Conservation (phyloP, 2,797 vertebrate genomes). For the Monodelphis domestica region DNA sequence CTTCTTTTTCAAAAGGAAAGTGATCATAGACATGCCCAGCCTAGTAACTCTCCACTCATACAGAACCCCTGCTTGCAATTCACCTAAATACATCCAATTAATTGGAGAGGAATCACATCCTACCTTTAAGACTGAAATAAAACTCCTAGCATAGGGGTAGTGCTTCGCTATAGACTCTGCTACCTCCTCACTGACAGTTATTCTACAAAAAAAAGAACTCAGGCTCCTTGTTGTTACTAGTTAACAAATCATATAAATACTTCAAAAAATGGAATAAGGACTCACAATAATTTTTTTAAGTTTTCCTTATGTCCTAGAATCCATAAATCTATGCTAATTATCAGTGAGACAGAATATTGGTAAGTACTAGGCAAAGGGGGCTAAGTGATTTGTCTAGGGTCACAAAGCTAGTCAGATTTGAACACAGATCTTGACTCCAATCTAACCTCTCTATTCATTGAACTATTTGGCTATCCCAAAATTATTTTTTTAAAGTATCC, state of each 20-base stretch:
- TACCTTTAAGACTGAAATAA: constrained; percentile 18
- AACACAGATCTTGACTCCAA: too few species aligned
- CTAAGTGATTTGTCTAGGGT: too few species aligned
- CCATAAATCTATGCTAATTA: too few species aligned
- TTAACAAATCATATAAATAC: background rate
- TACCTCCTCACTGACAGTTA: background rate
- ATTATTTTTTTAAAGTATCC: too few species aligned
- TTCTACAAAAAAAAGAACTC: background rate
- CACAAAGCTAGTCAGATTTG: too few species aligned
- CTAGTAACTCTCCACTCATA: background rate
- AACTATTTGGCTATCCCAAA: too few species aligned
- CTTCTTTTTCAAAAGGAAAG: background rate
- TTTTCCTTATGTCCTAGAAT: too few species aligned
- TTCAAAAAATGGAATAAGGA: background rate
- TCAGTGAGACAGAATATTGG: too few species aligned
- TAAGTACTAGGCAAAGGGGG: too few species aligned
- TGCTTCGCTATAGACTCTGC: background rate
- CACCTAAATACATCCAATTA: background rate
- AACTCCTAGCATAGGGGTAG: constrained; percentile 6
- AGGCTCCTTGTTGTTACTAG: background rate
- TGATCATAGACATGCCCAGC: background rate
- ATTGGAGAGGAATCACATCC: background rate
- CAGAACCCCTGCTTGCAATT: background rate
- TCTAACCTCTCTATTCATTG: too few species aligned
- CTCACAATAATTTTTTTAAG: background rate